Conservation (phyloP, 2,797 vertebrate genomes). For the Myoxocephalus aenaeus region DNA sequence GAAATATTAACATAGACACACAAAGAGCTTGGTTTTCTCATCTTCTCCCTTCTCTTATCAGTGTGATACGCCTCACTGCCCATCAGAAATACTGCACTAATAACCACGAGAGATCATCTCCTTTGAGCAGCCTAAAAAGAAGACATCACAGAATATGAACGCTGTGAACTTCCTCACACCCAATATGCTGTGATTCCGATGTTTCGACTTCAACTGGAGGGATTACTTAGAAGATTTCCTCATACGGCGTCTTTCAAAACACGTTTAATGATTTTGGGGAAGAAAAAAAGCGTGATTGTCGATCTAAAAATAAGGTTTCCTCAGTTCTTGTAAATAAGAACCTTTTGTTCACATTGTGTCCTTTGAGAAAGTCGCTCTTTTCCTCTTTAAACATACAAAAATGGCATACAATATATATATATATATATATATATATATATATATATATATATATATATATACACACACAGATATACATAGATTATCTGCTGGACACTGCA, state of each 20-base stretch:
- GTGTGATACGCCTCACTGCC: conserved; percentile 44
- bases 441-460: too few species aligned
- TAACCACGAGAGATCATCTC: conserved; percentile 48
- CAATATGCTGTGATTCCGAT: conserved; percentile 30
- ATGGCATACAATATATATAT: not conserved
- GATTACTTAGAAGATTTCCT: conserved; percentile 37
- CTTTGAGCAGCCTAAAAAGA: conserved; percentile 40
- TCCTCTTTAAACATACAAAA: not conserved
- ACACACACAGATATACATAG: not conserved
- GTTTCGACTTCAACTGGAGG: conserved; percentile 31
- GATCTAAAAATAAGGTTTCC: conserved; percentile 4
- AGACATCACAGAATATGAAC: conserved; percentile 48
- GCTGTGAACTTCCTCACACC: conserved; percentile 25
- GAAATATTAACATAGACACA: conserved; percentile 52
- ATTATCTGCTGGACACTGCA: conserved; percentile 21
- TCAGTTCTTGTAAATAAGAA: not conserved
- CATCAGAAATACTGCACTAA: conserved; percentile 55
- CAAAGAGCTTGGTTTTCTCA: conserved; percentile 49
- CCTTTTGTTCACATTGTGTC: not conserved
- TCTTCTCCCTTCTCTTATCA: conserved; percentile 45
- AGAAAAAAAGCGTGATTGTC: not conserved
- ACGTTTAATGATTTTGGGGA: not conserved
- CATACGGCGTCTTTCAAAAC: conserved; percentile 37
- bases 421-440: too few species aligned
- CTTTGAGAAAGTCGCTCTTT: not conserved